Evolutionary conservation across 1,140 invertebrate genomes (phyloP), one percentile per base, ranked within the genome.

Genomic region (Anoplolepis gracilipes): DNA sequence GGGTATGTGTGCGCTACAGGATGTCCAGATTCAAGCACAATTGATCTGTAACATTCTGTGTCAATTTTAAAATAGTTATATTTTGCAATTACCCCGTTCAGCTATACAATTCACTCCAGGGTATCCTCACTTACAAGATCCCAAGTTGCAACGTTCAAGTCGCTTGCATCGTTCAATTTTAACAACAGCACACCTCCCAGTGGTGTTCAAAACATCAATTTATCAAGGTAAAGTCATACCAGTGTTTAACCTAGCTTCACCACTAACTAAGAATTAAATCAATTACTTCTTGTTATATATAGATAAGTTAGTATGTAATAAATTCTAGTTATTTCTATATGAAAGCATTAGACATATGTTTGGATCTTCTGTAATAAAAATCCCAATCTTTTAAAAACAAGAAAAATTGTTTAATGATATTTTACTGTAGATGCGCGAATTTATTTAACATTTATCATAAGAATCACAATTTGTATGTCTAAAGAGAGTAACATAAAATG

Each of bases 71-170:
- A 36, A 28, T 72, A 64, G 13, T 62, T 88, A 79, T n/a, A 72
- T 81, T 78, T 88, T 84, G 59, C 65, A 88, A 92, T 91, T 92
- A 88, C 85, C 77, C 85, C 87, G 81, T 93, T 90, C 91, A 94
- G 93, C 90, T 92, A 79, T 88, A 91, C 93, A 89, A 94, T 91
- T 94, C 94, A 95, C 89, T 95, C 94, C 91, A 94, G 95, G 92
- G 95, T 96, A 87, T 95, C 95, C 90, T 96, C 95, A 90, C 94
- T 96, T 90, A 96, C 95, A 84, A 95, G 94, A 92, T 94, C 95
- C 84, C 95, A 96, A 94, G 95, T 96, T 69, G 92, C 95, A 87
- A 94, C 95, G 61, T 92, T 96, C 88, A 96, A 95, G 94, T 95
- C 94, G 82, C 93, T 96, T 90, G 92, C 95, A 87, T 93, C 92